A percentile compares a stretch with the other conserved stretches of the same genome.
These are phyloP conservation scores for Harpagoxenus sublaevis DNA, from an alignment of 2,888 invertebrate species.

Conservation along the genomic window DNA sequence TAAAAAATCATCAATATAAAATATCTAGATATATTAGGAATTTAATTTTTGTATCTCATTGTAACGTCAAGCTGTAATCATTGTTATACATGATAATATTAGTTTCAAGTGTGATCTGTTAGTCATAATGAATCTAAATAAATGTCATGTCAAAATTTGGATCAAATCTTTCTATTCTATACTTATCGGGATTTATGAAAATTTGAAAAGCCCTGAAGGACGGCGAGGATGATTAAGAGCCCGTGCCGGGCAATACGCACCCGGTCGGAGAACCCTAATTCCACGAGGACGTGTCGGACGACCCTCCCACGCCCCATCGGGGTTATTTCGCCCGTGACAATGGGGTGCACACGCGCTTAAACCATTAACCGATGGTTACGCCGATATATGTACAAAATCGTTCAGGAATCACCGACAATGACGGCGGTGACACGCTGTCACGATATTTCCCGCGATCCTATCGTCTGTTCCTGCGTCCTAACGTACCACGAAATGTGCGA, in stretches of 20 bases:
- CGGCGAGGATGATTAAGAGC: constrained; percentile 58
- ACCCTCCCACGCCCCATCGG: constrained; percentile 77
- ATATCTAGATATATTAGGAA: neutral
- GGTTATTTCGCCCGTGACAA: constrained; percentile 74
- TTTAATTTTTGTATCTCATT: neutral
- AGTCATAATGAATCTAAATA: neutral
- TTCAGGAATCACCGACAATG: constrained; percentile 61
- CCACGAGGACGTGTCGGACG: constrained; percentile 60
- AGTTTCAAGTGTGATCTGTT: neutral
- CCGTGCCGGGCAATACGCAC: constrained; percentile 54
- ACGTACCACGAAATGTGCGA: constrained; percentile 25
- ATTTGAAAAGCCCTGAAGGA: constrained; percentile 18
- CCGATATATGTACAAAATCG: constrained; percentile 65
- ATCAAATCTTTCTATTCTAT: neutral
- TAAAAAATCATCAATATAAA: neutral
- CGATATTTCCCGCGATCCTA: constrained; percentile 66
- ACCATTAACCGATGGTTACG: constrained; percentile 77
- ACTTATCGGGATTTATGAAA: neutral
- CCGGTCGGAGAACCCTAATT: constrained; percentile 73
- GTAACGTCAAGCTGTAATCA: neutral
- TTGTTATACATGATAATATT: neutral
- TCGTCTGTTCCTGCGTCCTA: constrained; percentile 47
- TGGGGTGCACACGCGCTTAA: constrained; percentile 72
- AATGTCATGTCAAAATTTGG: neutral
- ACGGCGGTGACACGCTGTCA: constrained; percentile 63